These are phyloP conservation scores for Brachyrhaphis roseni DNA, from an alignment of 2,797 vertebrate species.

Conservation along the genomic window DNA sequence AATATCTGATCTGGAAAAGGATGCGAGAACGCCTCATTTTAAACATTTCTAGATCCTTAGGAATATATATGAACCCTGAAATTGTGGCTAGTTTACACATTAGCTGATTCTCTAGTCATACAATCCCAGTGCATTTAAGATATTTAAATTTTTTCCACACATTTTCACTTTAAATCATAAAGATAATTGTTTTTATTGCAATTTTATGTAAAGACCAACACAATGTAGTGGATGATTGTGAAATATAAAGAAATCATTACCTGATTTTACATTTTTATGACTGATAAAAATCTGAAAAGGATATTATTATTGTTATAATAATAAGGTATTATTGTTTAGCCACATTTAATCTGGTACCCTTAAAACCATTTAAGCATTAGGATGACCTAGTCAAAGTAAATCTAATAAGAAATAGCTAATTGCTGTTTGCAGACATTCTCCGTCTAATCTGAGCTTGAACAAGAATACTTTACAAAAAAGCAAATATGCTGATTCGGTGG, in stretches of 20 bases:
- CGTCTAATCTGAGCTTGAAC: background rate
- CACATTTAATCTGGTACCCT: background rate
- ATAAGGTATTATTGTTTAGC: background rate
- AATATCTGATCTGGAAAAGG: slow-evolving; percentile 18
- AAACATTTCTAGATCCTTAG: background rate
- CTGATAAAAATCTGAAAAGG: background rate
- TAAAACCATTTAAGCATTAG: background rate
- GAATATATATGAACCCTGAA: slow-evolving; percentile 11
- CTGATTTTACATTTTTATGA: background rate
- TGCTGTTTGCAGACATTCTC: background rate
- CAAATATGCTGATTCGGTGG: background rate
- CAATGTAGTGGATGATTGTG: background rate
- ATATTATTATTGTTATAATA: too few relatives aligned
- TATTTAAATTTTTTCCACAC: background rate
- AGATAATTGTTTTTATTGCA: background rate
- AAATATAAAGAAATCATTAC: background rate
- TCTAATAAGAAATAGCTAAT: background rate
- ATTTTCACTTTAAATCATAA: background rate
- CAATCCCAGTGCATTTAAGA: background rate
- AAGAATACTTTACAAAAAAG: background rate
- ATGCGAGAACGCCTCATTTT: slow-evolving; percentile 5
- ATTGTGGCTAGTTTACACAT: background rate
- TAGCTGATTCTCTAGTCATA: background rate
- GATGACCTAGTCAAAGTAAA: background rate
- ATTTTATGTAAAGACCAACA: background rate